phyloP scores from a whole-genome alignment of 2,888 invertebrate genomes.

The Pterobdella sp. region DNA sequence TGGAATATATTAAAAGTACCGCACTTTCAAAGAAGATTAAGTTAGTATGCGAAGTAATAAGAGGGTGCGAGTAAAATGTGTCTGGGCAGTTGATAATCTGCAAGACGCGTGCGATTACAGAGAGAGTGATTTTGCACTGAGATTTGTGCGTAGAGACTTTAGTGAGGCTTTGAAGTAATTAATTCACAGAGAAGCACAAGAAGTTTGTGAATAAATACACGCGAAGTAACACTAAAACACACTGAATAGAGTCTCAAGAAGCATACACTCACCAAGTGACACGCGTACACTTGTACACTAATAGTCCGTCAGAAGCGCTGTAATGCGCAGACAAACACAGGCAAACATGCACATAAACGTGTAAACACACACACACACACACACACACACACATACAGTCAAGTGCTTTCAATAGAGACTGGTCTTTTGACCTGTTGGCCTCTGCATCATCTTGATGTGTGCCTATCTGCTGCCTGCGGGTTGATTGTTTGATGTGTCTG shows the following conservation, averaged over 20 bases:
- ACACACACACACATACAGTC: constrained; percentile 12
- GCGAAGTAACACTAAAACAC: background rate
- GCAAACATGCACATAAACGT: background rate
- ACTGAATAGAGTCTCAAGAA: background rate
- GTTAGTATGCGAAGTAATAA: too few relatives aligned
- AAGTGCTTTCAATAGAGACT: constrained; percentile 12
- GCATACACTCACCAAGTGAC: background rate
- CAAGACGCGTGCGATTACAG: too few relatives aligned
- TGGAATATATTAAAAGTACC: too few relatives aligned
- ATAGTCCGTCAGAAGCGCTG: background rate
- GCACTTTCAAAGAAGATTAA: too few relatives aligned
- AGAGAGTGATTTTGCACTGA: too few relatives aligned
- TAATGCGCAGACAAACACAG: background rate
- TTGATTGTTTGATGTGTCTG: background rate
- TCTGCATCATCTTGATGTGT: constrained; percentile 7
- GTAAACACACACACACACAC: constrained; percentile 11
- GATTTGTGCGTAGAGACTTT: too few relatives aligned
- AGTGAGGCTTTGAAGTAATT: too few relatives aligned
- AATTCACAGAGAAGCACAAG: too few relatives aligned
- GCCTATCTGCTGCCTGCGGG: constrained; percentile 8
- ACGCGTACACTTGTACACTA: constrained; percentile 4
- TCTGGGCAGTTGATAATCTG: too few relatives aligned
- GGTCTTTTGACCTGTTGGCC: constrained; percentile 9
- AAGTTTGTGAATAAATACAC: too few relatives aligned
- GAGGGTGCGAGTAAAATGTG: too few relatives aligned